phyloP scores from a whole-genome alignment of 2,888 invertebrate species.

The Ormia ochracea region DNA sequence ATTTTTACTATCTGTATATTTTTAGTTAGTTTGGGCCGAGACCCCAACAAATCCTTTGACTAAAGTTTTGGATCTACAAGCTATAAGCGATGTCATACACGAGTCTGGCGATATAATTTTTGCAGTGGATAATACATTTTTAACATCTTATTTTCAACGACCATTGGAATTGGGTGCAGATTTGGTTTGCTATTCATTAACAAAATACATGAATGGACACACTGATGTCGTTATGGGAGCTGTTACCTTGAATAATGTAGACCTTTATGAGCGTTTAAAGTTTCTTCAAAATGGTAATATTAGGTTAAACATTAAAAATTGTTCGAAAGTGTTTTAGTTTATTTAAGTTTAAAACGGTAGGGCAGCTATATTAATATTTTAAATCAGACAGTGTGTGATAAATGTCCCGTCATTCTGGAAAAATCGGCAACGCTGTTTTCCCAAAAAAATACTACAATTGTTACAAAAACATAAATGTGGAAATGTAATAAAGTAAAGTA shows the following conservation, averaged over 20 bases:
- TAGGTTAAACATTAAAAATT: no score
- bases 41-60: slow-evolving; percentile 96
- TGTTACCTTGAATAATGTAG: slow-evolving; percentile 84
- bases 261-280: slow-evolving; percentile 83
- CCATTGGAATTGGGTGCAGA: slow-evolving; percentile 95
- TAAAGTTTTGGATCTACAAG: slow-evolving; percentile 91
- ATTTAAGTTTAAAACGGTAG: no score
- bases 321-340: no score
- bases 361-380: no score
- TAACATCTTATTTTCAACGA: slow-evolving; percentile 92
- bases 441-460: no score
- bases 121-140: slow-evolving; percentile 95
- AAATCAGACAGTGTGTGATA: no score
- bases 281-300: slow-evolving; percentile 91
- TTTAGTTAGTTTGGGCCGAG: slow-evolving; percentile 93
- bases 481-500: no score
- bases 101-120: slow-evolving; percentile 79
- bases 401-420: no score
- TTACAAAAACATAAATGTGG: no score
- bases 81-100: slow-evolving; percentile 81
- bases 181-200: slow-evolving; percentile 92
- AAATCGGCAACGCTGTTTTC: no score
- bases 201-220: slow-evolving; percentile 99
- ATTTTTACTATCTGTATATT: slow-evolving; percentile 63
- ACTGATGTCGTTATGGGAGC: slow-evolving; percentile 98